Base-by-base conservation (phyloP, 2,797 vertebrate genomes). In the Onychomys arenicola region DNA sequence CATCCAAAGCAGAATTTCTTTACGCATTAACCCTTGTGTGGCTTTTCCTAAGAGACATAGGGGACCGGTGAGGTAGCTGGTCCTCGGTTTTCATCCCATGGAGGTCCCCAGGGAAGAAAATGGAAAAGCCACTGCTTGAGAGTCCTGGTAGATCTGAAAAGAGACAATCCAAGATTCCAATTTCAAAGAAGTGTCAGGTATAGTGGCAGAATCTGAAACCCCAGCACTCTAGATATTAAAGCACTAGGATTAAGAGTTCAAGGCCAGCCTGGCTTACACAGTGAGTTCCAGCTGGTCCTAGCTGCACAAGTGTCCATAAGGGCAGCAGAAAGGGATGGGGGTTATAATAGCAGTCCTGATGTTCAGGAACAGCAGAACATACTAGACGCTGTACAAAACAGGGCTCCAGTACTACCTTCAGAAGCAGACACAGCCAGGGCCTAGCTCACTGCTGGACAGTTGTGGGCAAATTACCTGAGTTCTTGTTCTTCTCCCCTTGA, bases 151-250 rank as follows among this genome's bases (percentile, higher is more conserved):
- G 32, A 19, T 27, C 5, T n/a, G 4, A 2, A 34, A 63, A 69
- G 78, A 29, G 25, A 82, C 94, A 78, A 49, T 65, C 97, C 97
- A 96, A 97, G 97, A 97, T 92, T 81, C 98, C 97, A 97, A 87
- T 97, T 98, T 98, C 96, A 96, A 97, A 78, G 23, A 52, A 78
- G 14, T 37, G 23, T 43, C 9, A 0, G 34, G 69, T 21, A 21
- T 55, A 16, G n/a, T 5, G 11, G 6, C 46, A 40, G n/a, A 55
- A 19, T 78, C n/a, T 81, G 49, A 80, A 90, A 69, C 32, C 27
- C 75, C 59, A 78, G 59, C 14, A 65, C 43, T 65, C n/a, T 61
- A 17, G 40, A 90, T 27, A 10, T 34, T 23, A 52, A 81, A 40
- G 43, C 61, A 81, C 27, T 49, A 19, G 5, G 23, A 40, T 81